phyloP scores from a whole-genome alignment of 92 coral and sea anemone genomes.

The Chrysogorgia sp. region DNA sequence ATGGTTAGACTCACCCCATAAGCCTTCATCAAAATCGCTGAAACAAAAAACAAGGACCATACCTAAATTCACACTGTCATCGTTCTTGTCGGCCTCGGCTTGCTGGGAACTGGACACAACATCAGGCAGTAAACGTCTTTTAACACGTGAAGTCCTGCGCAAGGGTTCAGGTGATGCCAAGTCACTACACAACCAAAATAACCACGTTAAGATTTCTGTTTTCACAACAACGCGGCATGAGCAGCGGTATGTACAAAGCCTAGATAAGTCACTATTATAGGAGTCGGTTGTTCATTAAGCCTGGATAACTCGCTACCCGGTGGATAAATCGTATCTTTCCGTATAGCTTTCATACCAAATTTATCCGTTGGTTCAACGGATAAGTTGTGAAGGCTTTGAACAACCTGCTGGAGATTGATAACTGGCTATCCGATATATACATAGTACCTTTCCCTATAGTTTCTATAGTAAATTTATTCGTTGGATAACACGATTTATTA shows the following conservation, averaged over 20 bases:
- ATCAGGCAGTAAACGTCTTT: conserved; percentile 27
- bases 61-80: not conserved
- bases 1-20: not conserved
- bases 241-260: not conserved
- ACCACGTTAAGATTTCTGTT: not conserved
- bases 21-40: not conserved
- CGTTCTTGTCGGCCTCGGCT: not conserved
- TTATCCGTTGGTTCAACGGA: too few relatives aligned
- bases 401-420: too few relatives aligned
- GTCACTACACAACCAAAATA: conserved; percentile 60
- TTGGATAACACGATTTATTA: too few relatives aligned
- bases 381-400: too few relatives aligned
- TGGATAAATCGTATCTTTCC: too few relatives aligned
- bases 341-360: too few relatives aligned
- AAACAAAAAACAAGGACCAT: not conserved
- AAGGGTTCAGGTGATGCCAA: conserved; percentile 73
- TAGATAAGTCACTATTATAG: not conserved
- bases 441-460: too few relatives aligned
- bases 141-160: conserved; percentile 31
- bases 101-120: conserved; percentile 11
- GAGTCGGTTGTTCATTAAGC: too few relatives aligned
- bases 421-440: too few relatives aligned
- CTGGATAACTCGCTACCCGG: too few relatives aligned
- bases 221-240: not conserved
- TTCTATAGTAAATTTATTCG: too few relatives aligned